Evolutionary conservation across 2,888 invertebrate genomes (phyloP), one percentile per base, ranked within the genome.

Genomic region (Sphaerophoria taeniata): DNA sequence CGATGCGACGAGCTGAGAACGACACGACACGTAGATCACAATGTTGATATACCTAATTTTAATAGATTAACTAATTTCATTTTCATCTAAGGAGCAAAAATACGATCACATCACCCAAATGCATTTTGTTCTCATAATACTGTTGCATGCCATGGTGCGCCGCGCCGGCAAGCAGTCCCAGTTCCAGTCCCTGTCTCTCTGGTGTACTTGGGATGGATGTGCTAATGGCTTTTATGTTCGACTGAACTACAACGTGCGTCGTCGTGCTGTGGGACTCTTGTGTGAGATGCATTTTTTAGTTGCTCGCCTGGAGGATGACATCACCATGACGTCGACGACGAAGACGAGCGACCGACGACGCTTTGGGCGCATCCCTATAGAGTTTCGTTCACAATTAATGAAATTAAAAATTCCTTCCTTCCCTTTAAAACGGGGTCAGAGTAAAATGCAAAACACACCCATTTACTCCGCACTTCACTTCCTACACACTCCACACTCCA

Each of bases 11-110:
- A 45, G 34, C 56, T 24, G 7, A 45, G 34, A 45, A 43, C 71
- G 49, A 70, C 73, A 24, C 24, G 24, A 24, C 36, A 70, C 58
- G 65, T 58, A 34, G 36, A 43, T 14, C 39, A 14, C 63, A 33
- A n/a, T 51, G 77, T 56, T 43, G 16, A 65, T 24, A 24, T 24
- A 63, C 45, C 63, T 47, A 51, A 75, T 67, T 58, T 65, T 65
- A 75, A 74, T 72, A 71, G 79, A 79, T 76, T 84, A 84, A 71
- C 74, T 80, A 75, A 76, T 72, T 75, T 80, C 80, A 65, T 76
- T 72, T 75, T 80, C 80, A 65, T 76, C 72, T 56, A 60, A 65
- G 67, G 63, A 47, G 11, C 63, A 9, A 43, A 3, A 11, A 5
- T 5, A 43, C 47, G 63, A 63, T 39, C 71, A 73, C 81, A 77